A percentile compares a stretch with the other conserved stretches of the same genome.
These are phyloP conservation scores for Platysternon megacephalum DNA, from an alignment of 2,113 vertebrate genomes.

Conservation along the genomic window DNA sequence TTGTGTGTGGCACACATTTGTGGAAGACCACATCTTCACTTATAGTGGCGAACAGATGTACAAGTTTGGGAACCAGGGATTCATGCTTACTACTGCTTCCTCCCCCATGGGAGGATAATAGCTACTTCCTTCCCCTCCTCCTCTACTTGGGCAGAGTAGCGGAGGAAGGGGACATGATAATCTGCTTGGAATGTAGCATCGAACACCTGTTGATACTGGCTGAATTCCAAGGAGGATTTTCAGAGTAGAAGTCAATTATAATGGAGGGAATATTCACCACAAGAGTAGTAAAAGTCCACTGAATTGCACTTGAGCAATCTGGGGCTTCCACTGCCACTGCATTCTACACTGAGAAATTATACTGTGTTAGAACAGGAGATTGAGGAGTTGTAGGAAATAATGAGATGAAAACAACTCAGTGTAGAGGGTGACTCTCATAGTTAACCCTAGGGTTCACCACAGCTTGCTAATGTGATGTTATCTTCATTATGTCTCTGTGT, in stretches of 20 bases:
- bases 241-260: background rate
- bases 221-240: conserved; percentile 10
- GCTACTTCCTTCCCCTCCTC: background rate
- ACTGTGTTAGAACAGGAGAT: background rate
- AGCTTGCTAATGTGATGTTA: background rate
- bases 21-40: background rate
- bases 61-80: background rate
- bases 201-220: conserved; percentile 44
- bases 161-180: background rate
- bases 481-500: too few species aligned
- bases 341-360: background rate
- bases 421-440: background rate
- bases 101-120: background rate
- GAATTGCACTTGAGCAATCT: background rate
- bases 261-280: conserved; percentile 36
- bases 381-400: background rate
- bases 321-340: background rate
- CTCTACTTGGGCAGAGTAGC: background rate
- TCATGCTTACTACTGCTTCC: background rate
- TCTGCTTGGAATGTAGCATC: background rate
- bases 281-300: conserved; percentile 19
- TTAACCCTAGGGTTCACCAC: background rate
- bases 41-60: background rate
- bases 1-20: rapidly evolving
- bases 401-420: background rate